These are phyloP conservation scores for Nemurella pictetii DNA, from an alignment of 2,888 invertebrate genomes.

Conservation along the genomic window DNA sequence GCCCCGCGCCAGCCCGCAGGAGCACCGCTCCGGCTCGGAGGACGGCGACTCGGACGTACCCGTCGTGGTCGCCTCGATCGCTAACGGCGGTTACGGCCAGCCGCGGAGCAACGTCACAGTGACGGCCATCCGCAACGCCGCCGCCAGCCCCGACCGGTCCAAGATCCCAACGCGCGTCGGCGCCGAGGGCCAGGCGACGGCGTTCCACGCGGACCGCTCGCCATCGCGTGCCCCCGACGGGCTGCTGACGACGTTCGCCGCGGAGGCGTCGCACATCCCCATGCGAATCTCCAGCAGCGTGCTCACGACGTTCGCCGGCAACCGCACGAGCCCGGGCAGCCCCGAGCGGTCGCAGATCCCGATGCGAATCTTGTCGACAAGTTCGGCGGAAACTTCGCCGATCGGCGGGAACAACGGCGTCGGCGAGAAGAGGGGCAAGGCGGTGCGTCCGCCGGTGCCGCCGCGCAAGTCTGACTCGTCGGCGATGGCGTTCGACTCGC, in stretches of 20 bases:
- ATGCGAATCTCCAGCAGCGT: background rate
- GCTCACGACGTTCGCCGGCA: constrained; percentile 45
- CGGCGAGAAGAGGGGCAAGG: constrained; percentile 47
- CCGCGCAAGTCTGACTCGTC: constrained; percentile 53
- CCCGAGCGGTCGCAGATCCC: constrained; percentile 46
- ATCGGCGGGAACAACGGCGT: constrained; percentile 21
- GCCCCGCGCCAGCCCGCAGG: background rate
- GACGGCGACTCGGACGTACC: background rate
- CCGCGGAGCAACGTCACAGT: constrained; percentile 43
- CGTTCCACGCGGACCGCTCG: constrained; percentile 16
- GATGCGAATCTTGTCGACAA: constrained; percentile 14
- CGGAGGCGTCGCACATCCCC: constrained; percentile 4
- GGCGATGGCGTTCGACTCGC: constrained; percentile 32
- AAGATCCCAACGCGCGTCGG: constrained; percentile 46
- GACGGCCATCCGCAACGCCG: constrained; percentile 49
- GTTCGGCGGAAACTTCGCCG: background rate
- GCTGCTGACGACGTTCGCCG: background rate
- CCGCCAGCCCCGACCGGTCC: constrained; percentile 48
- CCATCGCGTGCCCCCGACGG: background rate
- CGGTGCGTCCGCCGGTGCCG: constrained; percentile 55
- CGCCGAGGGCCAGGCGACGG: constrained; percentile 43
- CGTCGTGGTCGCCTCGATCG: background rate
- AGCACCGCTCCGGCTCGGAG: background rate
- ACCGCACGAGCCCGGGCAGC: constrained; percentile 50
- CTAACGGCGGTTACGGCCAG: background rate